These are phyloP conservation scores for Luidia sarsii DNA, from an alignment of 53 echinoderm and acorn worm genomes.

Conservation along the genomic window DNA sequence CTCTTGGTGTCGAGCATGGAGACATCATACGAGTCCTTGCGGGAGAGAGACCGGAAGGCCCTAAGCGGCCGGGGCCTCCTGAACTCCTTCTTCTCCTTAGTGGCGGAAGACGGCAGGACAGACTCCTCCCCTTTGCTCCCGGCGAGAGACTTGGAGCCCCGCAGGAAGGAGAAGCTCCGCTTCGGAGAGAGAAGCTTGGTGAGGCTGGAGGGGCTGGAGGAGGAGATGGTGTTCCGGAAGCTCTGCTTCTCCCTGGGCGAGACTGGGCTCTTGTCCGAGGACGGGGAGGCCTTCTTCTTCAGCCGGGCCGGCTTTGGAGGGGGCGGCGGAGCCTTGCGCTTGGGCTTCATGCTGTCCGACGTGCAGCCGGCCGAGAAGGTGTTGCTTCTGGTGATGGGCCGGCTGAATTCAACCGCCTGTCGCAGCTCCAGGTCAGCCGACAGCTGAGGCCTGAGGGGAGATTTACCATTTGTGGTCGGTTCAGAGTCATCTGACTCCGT, in stretches of 20 bases:
- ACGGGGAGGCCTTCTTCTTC: conserved; percentile 7
- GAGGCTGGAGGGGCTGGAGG: conserved; percentile 37
- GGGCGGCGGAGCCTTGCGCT: conserved; percentile 70
- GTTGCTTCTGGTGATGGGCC: conserved; percentile 54
- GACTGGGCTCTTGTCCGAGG: not conserved
- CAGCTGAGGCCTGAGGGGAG: conserved; percentile 14
- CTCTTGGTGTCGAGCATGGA: conserved; percentile 36
- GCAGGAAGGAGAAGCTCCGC: conserved; percentile 34
- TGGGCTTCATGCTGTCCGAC: conserved; percentile 26
- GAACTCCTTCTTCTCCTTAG: conserved; percentile 43
- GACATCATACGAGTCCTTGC: conserved; percentile 55
- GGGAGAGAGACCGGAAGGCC: conserved; percentile 46
- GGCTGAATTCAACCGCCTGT: conserved; percentile 3
- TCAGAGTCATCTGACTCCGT: not conserved
- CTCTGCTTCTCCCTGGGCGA: conserved; percentile 28
- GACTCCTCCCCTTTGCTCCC: conserved; percentile 17
- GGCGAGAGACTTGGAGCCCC: conserved; percentile 17
- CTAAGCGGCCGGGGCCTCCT: conserved; percentile 38
- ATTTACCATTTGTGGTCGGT: conserved; percentile 16
- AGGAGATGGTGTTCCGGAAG: conserved; percentile 25
- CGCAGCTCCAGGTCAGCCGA: conserved; percentile 26
- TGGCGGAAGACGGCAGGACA: conserved; percentile 21
- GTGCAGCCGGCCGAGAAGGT: conserved; percentile 67
- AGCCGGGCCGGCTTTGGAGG: conserved; percentile 66
- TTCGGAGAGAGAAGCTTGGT: conserved; percentile 38